Evolutionary conservation across 2,888 invertebrate species (phyloP), one percentile per base, ranked within the genome.

Genomic region (Stenurella melanura): DNA sequence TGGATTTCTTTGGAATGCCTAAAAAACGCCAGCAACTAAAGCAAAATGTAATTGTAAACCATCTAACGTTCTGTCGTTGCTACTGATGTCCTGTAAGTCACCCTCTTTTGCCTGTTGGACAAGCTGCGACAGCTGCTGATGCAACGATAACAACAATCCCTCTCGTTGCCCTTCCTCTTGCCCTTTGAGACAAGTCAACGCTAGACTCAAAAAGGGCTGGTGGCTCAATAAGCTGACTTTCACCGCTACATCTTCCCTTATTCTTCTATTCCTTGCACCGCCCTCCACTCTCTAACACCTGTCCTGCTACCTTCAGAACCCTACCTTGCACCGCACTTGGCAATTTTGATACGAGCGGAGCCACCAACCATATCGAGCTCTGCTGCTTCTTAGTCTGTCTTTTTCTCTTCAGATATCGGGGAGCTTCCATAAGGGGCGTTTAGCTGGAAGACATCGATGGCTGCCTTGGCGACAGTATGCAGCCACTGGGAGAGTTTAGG

Each of bases 1-100:
- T 81, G 95, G 95, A 87, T 96, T 97, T 80, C 97, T 93, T 85
- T 98, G 96, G 85, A 99, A 97, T 10, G 97, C 97, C 90, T 99
- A 98, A 90, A 99, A 99, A 93, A 99, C 97, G 38, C 98, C 98
- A n/a, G 99, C 99, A 0, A 98, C 96, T 71, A 99, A 91, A 30
- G 98, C 97, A 88, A 99, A 96, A 60, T 99, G 93, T 71, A 99
- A 91, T 86, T 96, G 95, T 26, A 99, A 89, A 6, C 98, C 98
- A 86, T 98, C 98, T 87, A 96, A 94, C 85, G 96, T 92, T 88
- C 95, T 91, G 88, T 95, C 93, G 70, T 87, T 89, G 77, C 86
- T 88, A 71, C 87, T 87, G 50, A 89, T 87, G 73, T 90, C 90
- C 73, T 88, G 87, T 18, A 89, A 81, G 78, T 87, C 89, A 38